Evolutionary conservation across 2,888 invertebrate genomes (phyloP).

Genomic region (Aphelenchoides bicaudatus): DNA sequence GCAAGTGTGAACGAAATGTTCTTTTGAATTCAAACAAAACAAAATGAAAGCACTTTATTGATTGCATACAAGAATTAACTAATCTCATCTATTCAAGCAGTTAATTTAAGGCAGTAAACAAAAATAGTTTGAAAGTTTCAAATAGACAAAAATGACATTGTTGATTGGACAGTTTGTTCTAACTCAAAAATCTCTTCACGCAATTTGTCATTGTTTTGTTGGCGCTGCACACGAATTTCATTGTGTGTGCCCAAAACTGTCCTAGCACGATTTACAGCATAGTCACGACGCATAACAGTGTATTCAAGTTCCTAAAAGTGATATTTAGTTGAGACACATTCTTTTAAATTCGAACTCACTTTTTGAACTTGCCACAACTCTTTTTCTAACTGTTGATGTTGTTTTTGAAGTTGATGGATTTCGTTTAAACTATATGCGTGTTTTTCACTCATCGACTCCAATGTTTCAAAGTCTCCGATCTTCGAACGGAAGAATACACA

Average conservation of each 20-base stretch:
- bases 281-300: slow-evolving; percentile 23
- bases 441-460: slow-evolving; percentile 10
- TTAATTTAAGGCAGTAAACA: no score
- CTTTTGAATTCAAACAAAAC: no score
- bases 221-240: slow-evolving; percentile 16
- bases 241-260: slow-evolving; percentile 20
- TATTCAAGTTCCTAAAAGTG: slow-evolving; percentile 22
- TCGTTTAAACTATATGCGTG: slow-evolving; percentile 12
- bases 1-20: no score
- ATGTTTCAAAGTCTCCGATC: slow-evolving; percentile 8
- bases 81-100: no score
- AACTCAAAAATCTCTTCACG: slow-evolving; percentile 6
- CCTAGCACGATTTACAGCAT: slow-evolving; percentile 17
- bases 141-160: no score
- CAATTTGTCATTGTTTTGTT: slow-evolving; percentile 19
- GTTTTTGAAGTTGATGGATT: slow-evolving; percentile 17
- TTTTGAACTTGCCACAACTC: slow-evolving; percentile 20
- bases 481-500: slow-evolving; percentile 12
- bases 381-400: slow-evolving; percentile 15
- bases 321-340: neutral
- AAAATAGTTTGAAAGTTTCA: no score
- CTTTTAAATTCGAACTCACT: slow-evolving; percentile 1
- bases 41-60: no score
- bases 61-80: no score
- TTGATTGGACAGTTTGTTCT: neutral